Percentiles rank a stretch among this genome's conserved stretches.
These are phyloP conservation scores for Natator depressus DNA, from an alignment of 2,113 vertebrate genomes.

Conservation along the genomic window DNA sequence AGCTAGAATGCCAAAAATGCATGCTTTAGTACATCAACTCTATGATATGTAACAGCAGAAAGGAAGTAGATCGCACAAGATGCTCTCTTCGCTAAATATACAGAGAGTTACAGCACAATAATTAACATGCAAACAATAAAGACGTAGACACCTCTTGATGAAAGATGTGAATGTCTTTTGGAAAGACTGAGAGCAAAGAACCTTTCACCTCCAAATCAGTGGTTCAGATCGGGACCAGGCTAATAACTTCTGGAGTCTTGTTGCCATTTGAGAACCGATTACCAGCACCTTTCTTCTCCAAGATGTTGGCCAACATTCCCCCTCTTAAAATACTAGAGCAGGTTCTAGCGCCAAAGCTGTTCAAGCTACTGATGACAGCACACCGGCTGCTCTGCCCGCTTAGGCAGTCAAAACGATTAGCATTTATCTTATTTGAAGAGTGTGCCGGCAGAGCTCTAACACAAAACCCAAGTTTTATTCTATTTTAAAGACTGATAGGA, in stretches of 20 bases:
- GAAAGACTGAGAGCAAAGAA: background rate
- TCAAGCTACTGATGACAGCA: background rate
- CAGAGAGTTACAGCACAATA: slow-evolving; percentile 28
- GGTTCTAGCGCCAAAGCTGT: background rate
- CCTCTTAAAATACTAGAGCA: background rate
- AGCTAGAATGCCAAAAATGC: slow-evolving; percentile 25
- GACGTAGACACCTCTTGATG: slow-evolving; percentile 26
- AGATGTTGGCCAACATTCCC: background rate
- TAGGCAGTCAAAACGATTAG: background rate
- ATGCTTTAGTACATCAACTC: fast-evolving
- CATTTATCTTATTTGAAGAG: background rate
- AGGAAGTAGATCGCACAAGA: background rate
- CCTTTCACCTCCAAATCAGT: background rate
- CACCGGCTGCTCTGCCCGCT: background rate
- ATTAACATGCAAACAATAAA: background rate
- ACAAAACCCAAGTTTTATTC: slow-evolving; percentile 33
- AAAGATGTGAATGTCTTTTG: background rate
- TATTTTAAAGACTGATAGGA: background rate
- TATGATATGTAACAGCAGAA: background rate
- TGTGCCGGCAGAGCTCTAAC: background rate
- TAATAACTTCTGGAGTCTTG: background rate
- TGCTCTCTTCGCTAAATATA: background rate
- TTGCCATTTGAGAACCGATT: background rate
- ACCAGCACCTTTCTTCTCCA: background rate
- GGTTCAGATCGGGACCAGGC: background rate